Evolutionary conservation across 2,888 invertebrate species (phyloP).

Genomic region (Tortrix viridana): DNA sequence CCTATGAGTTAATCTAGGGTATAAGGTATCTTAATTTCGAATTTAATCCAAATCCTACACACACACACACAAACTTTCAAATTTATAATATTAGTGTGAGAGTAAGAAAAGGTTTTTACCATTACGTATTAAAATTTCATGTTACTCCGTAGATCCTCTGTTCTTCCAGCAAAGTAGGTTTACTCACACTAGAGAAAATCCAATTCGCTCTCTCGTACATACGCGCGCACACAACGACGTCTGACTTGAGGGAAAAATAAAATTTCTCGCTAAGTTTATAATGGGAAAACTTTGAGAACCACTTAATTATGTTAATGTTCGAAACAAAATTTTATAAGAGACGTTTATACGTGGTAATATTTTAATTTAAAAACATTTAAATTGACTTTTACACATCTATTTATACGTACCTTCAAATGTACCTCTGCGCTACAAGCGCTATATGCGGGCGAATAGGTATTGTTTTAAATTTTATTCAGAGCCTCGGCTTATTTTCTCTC

Average conservation of each 20-base stretch:
- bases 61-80: neutral
- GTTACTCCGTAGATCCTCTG: constrained; percentile 79
- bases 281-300: constrained; percentile 85
- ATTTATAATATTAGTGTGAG: neutral
- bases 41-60: no score
- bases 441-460: neutral
- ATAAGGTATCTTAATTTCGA: no score
- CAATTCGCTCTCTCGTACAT: constrained; percentile 78
- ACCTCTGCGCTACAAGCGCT: neutral
- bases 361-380: constrained; percentile 63
- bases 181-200: constrained; percentile 81
- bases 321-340: constrained; percentile 84
- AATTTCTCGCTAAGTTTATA: constrained; percentile 85
- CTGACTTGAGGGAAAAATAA: constrained; percentile 85
- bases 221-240: constrained; percentile 76
- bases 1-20: no score
- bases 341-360: constrained; percentile 80
- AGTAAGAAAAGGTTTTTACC: constrained; percentile 58
- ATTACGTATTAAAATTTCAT: constrained; percentile 77
- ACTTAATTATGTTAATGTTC: constrained; percentile 85
- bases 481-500: no score
- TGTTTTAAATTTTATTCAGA: no score
- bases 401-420: neutral
- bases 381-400: constrained; percentile 25
- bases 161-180: constrained; percentile 81